These are phyloP conservation scores for Polypterus senegalus DNA, from an alignment of 2,113 vertebrate species.

Conservation along the genomic window DNA sequence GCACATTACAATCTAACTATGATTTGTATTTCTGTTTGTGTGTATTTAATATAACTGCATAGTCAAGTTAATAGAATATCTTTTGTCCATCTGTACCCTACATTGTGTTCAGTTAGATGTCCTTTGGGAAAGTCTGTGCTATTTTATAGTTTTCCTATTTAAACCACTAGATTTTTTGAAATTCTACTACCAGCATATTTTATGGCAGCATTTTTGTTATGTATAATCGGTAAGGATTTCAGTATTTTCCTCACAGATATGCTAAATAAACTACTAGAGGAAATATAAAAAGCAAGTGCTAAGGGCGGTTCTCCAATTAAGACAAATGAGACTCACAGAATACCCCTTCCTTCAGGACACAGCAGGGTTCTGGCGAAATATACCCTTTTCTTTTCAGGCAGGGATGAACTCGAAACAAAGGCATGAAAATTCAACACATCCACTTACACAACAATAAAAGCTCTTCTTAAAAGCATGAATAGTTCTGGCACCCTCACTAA, in stretches of 20 bases:
- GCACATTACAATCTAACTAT: too few species aligned
- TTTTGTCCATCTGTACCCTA: too few species aligned
- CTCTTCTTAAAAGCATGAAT: conserved; percentile 67
- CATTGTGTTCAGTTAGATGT: too few species aligned
- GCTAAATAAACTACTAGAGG: conserved; percentile 52
- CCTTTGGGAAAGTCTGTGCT: not conserved
- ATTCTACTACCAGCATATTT: too few species aligned
- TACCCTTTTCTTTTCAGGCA: conserved; percentile 68
- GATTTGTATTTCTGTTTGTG: too few species aligned
- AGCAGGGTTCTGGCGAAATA: conserved; percentile 65
- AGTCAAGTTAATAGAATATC: too few species aligned
- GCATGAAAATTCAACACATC: conserved; percentile 74
- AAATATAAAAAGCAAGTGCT: conserved; percentile 56
- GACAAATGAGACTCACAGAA: conserved; percentile 71
- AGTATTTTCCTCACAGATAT: conserved; percentile 43
- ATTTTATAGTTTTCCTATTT: not conserved
- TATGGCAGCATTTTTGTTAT: too few species aligned
- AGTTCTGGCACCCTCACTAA: conserved; percentile 68
- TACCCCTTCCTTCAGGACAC: conserved; percentile 57
- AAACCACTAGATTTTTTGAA: not conserved
- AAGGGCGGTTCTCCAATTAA: conserved; percentile 68
- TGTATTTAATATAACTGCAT: too few species aligned
- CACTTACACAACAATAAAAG: conserved; percentile 73
- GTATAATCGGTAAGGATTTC: not conserved
- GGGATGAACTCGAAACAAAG: conserved; percentile 65